These are phyloP conservation scores for Anas capensis DNA, from an alignment of 2,797 vertebrate species.

Conservation along the genomic window DNA sequence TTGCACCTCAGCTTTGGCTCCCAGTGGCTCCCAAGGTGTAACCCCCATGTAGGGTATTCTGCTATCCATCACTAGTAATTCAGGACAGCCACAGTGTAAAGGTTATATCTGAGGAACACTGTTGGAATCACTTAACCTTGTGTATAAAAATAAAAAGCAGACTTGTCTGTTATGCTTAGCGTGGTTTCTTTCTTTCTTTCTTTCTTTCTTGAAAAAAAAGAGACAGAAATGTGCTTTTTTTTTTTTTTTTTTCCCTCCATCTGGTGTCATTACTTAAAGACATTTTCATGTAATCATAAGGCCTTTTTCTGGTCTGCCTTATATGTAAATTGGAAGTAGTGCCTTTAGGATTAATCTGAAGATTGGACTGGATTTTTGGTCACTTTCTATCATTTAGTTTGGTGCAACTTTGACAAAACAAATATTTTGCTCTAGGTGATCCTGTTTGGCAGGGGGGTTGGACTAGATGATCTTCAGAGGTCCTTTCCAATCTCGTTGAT, in stretches of 20 bases:
- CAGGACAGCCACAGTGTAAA: background rate
- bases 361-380: background rate
- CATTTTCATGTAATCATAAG: background rate
- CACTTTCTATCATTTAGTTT: background rate
- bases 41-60: background rate
- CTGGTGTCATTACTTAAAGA: background rate
- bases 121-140: background rate
- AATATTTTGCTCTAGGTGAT: background rate
- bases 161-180: background rate
- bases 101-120: background rate
- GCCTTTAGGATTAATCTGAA: background rate
- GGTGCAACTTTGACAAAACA: background rate
- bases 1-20: background rate
- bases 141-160: background rate
- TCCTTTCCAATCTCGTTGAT: too few species aligned
- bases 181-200: too few species aligned
- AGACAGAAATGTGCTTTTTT: background rate
- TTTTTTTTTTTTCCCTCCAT: background rate
- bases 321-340: background rate
- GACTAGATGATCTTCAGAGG: too few species aligned
- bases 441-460: too few species aligned
- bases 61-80: background rate
- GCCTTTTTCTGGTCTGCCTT: background rate
- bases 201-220: background rate
- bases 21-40: background rate